Percentiles rank a stretch among this genome's conserved stretches.
Conservation (phyloP, 2,888 invertebrate genomes). For the Cantharis nigra region DNA sequence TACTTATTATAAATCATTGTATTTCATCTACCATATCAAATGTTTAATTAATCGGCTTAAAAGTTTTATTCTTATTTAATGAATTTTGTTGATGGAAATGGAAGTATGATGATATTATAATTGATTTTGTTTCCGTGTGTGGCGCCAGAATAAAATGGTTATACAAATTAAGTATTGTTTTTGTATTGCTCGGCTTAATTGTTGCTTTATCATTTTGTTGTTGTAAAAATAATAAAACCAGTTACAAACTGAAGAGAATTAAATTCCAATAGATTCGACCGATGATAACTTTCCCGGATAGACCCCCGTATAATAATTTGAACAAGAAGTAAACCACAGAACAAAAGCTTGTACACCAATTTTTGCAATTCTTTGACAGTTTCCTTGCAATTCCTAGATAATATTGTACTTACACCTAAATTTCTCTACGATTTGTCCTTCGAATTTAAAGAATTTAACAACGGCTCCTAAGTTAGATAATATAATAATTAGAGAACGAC, state of each 20-base stretch:
- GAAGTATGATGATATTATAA: constrained; percentile 11
- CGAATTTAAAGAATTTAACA: too few relatives aligned
- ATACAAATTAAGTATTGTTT: constrained; percentile 18
- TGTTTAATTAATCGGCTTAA: constrained; percentile 10
- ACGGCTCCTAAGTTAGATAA: too few relatives aligned
- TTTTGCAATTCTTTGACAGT: too few relatives aligned
- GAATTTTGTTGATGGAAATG: constrained; percentile 12
- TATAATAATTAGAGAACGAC: too few relatives aligned
- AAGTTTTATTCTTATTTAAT: constrained; percentile 10
- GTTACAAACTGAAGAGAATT: neutral
- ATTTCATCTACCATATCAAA: constrained; percentile 9
- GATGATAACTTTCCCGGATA: neutral
- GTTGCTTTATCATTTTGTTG: neutral
- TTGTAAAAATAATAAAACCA: neutral
- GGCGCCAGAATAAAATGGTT: constrained; percentile 13
- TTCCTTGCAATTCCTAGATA: too few relatives aligned
- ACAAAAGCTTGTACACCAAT: too few relatives aligned
- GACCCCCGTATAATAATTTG: neutral
- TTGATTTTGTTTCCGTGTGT: constrained; percentile 19
- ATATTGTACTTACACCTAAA: too few relatives aligned
- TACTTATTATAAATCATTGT: constrained; percentile 18
- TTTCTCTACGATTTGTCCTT: too few relatives aligned
- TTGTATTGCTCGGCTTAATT: neutral
- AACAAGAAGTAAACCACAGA: too few relatives aligned
- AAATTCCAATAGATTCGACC: neutral